Evolutionary conservation across 2,797 vertebrate genomes (phyloP), one percentile per base, ranked within the genome.

Genomic region (Ispidina picta): DNA sequence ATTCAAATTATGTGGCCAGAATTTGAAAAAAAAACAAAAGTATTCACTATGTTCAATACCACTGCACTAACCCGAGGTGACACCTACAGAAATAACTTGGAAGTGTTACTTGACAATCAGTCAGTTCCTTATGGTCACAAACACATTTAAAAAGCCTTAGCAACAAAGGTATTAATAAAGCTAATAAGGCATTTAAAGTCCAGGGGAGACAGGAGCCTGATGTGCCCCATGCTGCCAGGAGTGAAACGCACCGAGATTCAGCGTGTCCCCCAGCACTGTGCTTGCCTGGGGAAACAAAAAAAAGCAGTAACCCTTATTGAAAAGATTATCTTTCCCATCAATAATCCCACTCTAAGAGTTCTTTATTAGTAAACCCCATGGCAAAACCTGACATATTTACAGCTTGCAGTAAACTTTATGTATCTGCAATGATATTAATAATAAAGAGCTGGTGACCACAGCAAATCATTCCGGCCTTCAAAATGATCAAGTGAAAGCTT

Each of bases 301-400:
- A 78, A 80, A 82, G 52, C 90, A 89, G 86, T 37, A 86, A 66
- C 92, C 86, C 97, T 98, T 97, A 97, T 97, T 98, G 97, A 97
- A 97, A 98, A 97, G 97, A 98, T 98, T 97, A 97, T 97, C 97
- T 97, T 97, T 92, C 88, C 97, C 97, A 98, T 98, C 97, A 97
- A 98, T 98, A 97, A 97, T 96, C 94, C 96, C 78, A 70, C 85
- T 81, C 91, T 94, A 96, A 94, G 92, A 91, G 95, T 95, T 96
- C 96, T 97, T 98, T 97, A 97, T 98, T 97, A 98, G 97, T 86
- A 94, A 97, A 96, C 95, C 94, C 94, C 88, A 58, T 92, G 97
- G 97, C 97, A 92, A 94, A 97, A 96, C 90, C 95, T 97, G 98
- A 97, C 98, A 96, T 98, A 97, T 98, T 98, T 98, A 98, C 95